phyloP scores from a whole-genome alignment of 1,140 invertebrate species.

The Drosophila mauritiana region DNA sequence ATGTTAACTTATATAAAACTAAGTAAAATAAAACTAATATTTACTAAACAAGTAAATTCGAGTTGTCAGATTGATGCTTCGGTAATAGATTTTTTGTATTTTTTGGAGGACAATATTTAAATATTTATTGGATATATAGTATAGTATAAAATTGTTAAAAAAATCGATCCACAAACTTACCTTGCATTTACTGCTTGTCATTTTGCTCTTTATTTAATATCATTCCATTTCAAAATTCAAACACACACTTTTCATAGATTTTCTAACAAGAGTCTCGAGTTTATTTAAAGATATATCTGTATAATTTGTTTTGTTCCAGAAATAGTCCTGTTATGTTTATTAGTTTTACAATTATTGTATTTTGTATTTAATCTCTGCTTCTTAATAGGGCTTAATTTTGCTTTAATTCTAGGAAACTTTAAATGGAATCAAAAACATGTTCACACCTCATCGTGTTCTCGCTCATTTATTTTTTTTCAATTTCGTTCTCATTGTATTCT shows the following conservation, averaged over 20 bases:
- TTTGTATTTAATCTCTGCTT: constrained; percentile 47
- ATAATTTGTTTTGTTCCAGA: constrained; percentile 73
- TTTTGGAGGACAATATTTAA: too few relatives aligned
- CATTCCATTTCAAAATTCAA: too few relatives aligned
- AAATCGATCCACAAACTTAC: too few relatives aligned
- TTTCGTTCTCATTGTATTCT: constrained; percentile 11
- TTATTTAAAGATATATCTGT: constrained; percentile 81
- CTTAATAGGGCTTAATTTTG: constrained; percentile 42
- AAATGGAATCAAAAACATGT: constrained; percentile 77
- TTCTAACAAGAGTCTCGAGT: constrained; percentile 82
- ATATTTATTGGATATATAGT: too few relatives aligned
- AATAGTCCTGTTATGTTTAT: constrained; percentile 71
- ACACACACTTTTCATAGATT: constrained; percentile 35
- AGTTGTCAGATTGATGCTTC: too few relatives aligned
- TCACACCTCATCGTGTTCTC: constrained; percentile 37
- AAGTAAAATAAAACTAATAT: constrained; percentile 28
- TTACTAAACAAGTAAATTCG: constrained; percentile 8
- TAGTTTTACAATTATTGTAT: constrained; percentile 80
- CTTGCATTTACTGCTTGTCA: too few relatives aligned
- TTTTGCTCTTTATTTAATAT: too few relatives aligned
- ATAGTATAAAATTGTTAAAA: too few relatives aligned
- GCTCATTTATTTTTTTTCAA: constrained; percentile 1
- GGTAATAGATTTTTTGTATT: too few relatives aligned
- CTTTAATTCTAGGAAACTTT: constrained; percentile 68
- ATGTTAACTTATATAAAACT: constrained; percentile 21